Percentiles rank a stretch among this genome's conserved stretches.
Evolutionary conservation across 2,113 vertebrate genomes (phyloP).

Genomic region (Phoenicopterus ruber): DNA sequence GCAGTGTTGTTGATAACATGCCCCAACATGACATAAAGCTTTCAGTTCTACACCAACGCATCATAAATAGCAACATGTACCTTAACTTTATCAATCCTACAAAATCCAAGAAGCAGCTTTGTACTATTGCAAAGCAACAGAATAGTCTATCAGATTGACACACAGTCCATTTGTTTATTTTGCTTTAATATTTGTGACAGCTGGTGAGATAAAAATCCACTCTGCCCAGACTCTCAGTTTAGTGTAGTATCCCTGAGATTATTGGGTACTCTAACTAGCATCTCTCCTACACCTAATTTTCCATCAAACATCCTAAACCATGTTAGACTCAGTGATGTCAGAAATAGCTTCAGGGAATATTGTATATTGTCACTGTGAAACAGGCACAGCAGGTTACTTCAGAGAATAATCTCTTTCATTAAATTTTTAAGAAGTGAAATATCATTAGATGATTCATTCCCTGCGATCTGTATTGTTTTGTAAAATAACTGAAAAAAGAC

Average conservation of each 20-base stretch:
- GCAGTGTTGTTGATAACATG: background rate
- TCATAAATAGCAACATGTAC: background rate
- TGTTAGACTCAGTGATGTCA: slow-evolving; percentile 5
- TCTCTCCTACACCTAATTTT: background rate
- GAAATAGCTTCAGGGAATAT: slow-evolving; percentile 41
- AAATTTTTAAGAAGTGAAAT: slow-evolving; percentile 26
- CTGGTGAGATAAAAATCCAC: background rate
- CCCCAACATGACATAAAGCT: background rate
- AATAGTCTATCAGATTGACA: background rate
- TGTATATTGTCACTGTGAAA: background rate
- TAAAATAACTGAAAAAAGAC: background rate
- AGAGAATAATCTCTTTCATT: slow-evolving; percentile 45
- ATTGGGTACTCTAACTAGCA: background rate
- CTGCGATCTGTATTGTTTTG: background rate
- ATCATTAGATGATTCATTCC: slow-evolving; percentile 26
- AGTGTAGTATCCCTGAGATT: background rate
- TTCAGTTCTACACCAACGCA: background rate
- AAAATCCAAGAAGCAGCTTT: background rate
- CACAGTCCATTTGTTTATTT: background rate
- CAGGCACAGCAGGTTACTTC: slow-evolving; percentile 30
- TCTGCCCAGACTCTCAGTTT: background rate
- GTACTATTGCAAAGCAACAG: background rate
- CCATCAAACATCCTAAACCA: background rate
- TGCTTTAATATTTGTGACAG: background rate
- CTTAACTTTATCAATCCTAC: background rate